Evolutionary conservation across 2,888 invertebrate genomes (phyloP), one percentile per base, ranked within the genome.

Genomic region (Athalia cordata): DNA sequence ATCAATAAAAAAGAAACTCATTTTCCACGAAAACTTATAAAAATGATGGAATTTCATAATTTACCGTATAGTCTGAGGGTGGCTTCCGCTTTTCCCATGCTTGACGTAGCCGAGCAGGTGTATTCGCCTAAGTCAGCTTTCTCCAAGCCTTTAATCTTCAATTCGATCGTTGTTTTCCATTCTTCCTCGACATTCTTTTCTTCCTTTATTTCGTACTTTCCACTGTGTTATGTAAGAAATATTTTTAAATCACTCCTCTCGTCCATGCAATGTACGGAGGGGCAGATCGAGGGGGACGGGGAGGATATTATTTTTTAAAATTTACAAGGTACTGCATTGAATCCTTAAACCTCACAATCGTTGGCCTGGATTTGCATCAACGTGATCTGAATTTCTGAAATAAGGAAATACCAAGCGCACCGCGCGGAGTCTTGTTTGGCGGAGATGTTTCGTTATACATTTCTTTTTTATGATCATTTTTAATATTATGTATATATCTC

Each of bases 31-130:
- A 59, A 29, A 29, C 29, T 29, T 29, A 29, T 13, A 59, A 47
- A 59, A 72, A 72, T 13, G 47, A 72, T 72, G 57, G 7, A 29
- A 5, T 72, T 72, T 59, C 47, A 59, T 59, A 59, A 84, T 91
- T 92, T 89, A 95, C 95, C 94, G 86, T 94, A 94, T 68, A 95
- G 90, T 81, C 94, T 90, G 79, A 95, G 91, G 29, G 93, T 93
- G 50, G 94, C 94, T 84, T 95, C 94, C 1, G 94, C 93, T 85
- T 93, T 93, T 4, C 95, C 95, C 89, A 95, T 91, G 8, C 93
- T 93, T 84, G 95, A 95, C 7, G 94, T 93, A 1, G 95, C 94
- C 0, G 94, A 92, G 86, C 95, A 95, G 68, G 93, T 94, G 87
- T 95, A 95, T 3, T 93, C 93, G 4, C 94, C 95, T 62, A 93